Evolutionary conservation across 2,888 invertebrate species (phyloP), one percentile per base, ranked within the genome.

Genomic region (Pammene fasciana): DNA sequence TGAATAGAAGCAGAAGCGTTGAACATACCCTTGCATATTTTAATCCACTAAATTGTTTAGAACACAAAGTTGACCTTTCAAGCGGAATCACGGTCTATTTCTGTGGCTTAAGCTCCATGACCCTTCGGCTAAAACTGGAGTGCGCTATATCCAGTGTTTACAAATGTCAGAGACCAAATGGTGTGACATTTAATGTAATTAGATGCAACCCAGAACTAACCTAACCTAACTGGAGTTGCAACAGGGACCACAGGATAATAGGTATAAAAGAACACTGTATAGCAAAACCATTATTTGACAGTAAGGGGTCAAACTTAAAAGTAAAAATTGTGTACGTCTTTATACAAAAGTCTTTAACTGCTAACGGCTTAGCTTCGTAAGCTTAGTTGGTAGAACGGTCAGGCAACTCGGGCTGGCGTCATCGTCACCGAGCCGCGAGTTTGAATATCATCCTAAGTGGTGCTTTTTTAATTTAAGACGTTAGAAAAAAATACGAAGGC

Each of bases 161-260:
- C 54, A 54, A 54, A 54, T 54, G 54, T 54, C 54, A 34, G 16
- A 54, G 54, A 54, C 34, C 54, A 54, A 54, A 54, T n/a, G 54
- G 8, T 54, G 54, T 54, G 54, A n/a, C 34, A 54, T 54, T 54
- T 54, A 34, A 54, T 54, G n/a, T 54, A 54, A 54, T 54, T 54
- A 7, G 54, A 54, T 54, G 34, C 34, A 48, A 50, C 50, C 26
- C 50, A 18, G 11, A 26, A 50, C 54, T 34, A 54, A 8, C 8
- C 13, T 34, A 18, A 34, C 18, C 5, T 26, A 50, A 26, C 4
- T 34, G 0, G 26, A n/a, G 52, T 45, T 57, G 56, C 38, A 52
- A 14, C 50, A 52, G 36, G 46, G 54, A 67, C 5, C 26, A 26
- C 26, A 26, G 26, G 4, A 26, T 11, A 26, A 13, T 26, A 26